Conservation (phyloP, 2,888 invertebrate genomes). For the Antitype chi region DNA sequence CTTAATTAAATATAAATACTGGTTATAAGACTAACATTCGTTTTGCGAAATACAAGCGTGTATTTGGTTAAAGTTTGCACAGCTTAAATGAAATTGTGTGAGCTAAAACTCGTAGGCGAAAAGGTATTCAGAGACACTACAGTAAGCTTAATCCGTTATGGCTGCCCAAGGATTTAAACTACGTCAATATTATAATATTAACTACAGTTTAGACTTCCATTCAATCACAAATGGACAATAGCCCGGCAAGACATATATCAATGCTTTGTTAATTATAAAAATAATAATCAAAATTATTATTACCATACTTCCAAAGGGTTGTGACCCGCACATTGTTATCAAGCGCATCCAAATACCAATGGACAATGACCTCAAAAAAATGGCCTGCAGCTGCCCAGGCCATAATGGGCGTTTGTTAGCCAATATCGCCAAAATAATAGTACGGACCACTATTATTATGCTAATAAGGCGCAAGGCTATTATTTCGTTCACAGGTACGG, state of each 20-base stretch:
- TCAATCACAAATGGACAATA: constrained; percentile 42
- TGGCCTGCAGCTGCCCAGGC: constrained; percentile 84
- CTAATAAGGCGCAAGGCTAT: constrained; percentile 85
- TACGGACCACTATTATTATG: constrained; percentile 87
- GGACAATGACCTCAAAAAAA: constrained; percentile 84
- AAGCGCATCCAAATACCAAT: constrained; percentile 81
- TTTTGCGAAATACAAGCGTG: constrained; percentile 10
- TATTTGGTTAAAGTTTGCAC: constrained; percentile 22
- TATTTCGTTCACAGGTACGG: constrained; percentile 86
- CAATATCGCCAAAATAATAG: constrained; percentile 87
- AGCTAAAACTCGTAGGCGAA: constrained; percentile 46
- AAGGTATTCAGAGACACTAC: constrained; percentile 37
- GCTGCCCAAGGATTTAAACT: constrained; percentile 20
- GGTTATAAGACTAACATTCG: background rate
- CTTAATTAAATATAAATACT: background rate
- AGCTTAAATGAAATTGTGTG: constrained; percentile 25
- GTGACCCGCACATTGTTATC: constrained; percentile 76
- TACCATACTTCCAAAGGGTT: constrained; percentile 71
- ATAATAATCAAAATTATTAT: constrained; percentile 56
- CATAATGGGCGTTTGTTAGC: constrained; percentile 83
- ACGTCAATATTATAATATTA: constrained; percentile 17
- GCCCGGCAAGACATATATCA: constrained; percentile 23
- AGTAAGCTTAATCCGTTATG: constrained; percentile 35
- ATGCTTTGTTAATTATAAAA: constrained; percentile 49
- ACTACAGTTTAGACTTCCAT: constrained; percentile 22